Evolutionary conservation across 2,797 vertebrate species (phyloP), one percentile per base, ranked within the genome.

Genomic region (Paratrypauchen microcephalus): DNA sequence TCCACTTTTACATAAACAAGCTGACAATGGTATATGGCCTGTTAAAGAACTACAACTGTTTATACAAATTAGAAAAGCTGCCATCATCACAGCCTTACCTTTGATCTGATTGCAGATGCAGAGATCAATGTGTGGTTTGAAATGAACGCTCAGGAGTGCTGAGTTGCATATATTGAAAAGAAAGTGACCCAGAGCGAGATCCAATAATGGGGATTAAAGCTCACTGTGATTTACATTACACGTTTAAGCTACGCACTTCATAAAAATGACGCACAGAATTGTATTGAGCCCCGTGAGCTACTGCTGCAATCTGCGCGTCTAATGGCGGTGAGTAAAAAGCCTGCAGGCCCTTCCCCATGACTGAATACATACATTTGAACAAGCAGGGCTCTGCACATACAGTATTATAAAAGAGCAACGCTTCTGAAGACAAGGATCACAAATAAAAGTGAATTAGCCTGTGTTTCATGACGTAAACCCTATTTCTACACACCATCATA

Each of bases 231-330:
- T 87, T 82, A 79, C 70, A 73, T 86, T 66, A 50, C 26, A 65
- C 58, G 60, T 78, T 85, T 76, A 67, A 66, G 30, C 58, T 56
- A 23, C 0, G 39, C 74, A 83, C 79, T 81, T 80, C 81, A 88
- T 83, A 78, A 84, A 86, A 85, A 83, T 81, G 87, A 86, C 81
- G 82, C 63, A 64, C 23, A 79, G 77, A 79, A 80, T 76, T 59
- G 66, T 56, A 76, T 77, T 73, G 77, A 76, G 78, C 72, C 68
- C 79, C 9, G 2, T 81, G 75, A 88, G 86, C 80, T 78, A 87
- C 82, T 69, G 72, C 80, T 72, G 77, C 86, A 87, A 86, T 87
- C 86, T 83, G 78, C 73, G 68, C 69, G 54, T 81, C 84, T 89
- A 88, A 86, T 88, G 81, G 82, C 82, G 81, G 78, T 86, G 71